These are phyloP conservation scores for Penaeus indicus DNA, from an alignment of 1,140 invertebrate genomes.

Conservation along the genomic window DNA sequence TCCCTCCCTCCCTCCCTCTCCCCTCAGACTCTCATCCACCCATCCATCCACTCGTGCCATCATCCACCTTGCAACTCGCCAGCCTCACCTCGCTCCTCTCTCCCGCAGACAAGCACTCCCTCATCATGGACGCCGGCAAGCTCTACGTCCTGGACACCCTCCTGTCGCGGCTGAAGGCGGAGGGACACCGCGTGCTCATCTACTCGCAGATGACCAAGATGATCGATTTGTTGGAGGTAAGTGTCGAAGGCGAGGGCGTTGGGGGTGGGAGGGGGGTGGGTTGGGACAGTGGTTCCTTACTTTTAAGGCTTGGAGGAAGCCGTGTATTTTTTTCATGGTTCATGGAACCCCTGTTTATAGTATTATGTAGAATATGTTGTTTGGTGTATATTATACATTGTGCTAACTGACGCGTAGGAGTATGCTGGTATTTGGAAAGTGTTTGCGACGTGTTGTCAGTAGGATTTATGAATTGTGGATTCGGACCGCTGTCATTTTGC, in stretches of 20 bases:
- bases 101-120: conserved; percentile 84
- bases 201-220: conserved; percentile 98
- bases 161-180: conserved; percentile 84
- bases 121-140: conserved; percentile 94
- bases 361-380: too few species aligned
- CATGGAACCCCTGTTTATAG: too few species aligned
- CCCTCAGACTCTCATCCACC: neutral
- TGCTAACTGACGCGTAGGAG: too few species aligned
- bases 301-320: too few species aligned
- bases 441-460: too few species aligned
- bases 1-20: neutral
- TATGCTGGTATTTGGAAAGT: too few species aligned
- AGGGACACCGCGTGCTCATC: conserved; percentile 92
- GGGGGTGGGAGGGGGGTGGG: neutral
- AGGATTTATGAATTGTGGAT: too few species aligned
- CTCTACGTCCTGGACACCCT: conserved; percentile 89
- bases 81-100: neutral
- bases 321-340: too few species aligned
- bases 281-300: neutral
- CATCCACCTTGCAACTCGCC: too few species aligned
- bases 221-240: conserved; percentile 94
- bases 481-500: too few species aligned
- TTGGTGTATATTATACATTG: too few species aligned
- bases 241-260: conserved; percentile 45
- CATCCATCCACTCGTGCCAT: too few species aligned